Base-by-base conservation (phyloP, 2,797 vertebrate species). In the Dipus sagitta region DNA sequence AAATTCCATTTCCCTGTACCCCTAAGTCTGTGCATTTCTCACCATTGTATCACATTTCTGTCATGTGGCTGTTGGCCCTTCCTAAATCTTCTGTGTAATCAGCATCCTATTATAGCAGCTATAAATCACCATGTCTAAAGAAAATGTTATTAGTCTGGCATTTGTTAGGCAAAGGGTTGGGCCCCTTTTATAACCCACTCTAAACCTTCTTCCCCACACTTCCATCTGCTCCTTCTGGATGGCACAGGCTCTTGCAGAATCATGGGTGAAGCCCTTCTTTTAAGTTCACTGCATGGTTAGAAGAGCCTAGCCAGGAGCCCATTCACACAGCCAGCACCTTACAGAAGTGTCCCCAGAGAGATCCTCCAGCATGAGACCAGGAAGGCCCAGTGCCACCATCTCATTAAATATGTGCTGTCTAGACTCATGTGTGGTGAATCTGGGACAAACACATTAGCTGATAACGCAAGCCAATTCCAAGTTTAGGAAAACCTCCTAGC, bases 391-490 rank as follows among this genome's bases (percentile, higher is more conserved):
- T 34, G 47, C 47, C 38, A 60, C 28, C 38, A 28, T 58, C 64
- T 83, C 75, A 90, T 94, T 94, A 94, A 97, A 88, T 58, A 32
- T 20, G 26, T 79, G 52, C 65, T 84, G 32, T 88, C 78, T 62
- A 26, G 64, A 74, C 32, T 23, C 10, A 21, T 83, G 54, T 91
- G 89, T 72, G 83, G 60, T 94, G 65, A 89, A 47, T 62, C 58
- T 26, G 67, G 54, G 62, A 60, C 30, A 72, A 76, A 64, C 52
- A 58, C 15, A 21, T 68, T 71, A 67, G 62, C 2, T 18, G 30
- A 86, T 70, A 75, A 75, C 0, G 72, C 5, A 68, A 88, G 18
- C 13, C 71, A 81, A 6, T 20, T 21, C 42, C 28, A 79, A 71
- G 21, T 34, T 75, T 71, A 65, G 62, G 38, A 17, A 65, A 38